A percentile compares a stretch with the other conserved stretches of the same genome.
These are phyloP conservation scores for Borostomias antarcticus DNA, from an alignment of 2,797 vertebrate genomes.

Conservation along the genomic window DNA sequence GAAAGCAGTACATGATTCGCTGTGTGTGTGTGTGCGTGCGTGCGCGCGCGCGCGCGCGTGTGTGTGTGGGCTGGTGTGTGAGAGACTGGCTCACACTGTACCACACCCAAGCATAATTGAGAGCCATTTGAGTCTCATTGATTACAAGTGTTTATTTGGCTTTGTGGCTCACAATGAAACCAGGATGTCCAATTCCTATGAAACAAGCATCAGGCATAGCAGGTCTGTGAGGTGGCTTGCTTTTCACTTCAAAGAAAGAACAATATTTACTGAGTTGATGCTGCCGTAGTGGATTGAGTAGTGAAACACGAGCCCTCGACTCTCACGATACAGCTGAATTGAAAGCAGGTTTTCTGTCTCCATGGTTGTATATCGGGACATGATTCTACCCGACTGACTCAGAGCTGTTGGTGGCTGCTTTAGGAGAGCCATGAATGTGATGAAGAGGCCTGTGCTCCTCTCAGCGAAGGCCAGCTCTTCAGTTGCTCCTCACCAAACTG, in stretches of 20 bases:
- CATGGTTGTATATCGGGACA: neutral
- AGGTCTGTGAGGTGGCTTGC: neutral
- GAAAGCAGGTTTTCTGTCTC: neutral
- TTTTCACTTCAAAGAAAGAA: neutral
- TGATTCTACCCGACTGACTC: neutral
- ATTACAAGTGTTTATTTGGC: neutral
- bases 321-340: no score
- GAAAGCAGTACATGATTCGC: neutral
- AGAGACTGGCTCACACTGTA: neutral
- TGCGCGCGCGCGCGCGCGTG: no score
- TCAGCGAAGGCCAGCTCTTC: neutral
- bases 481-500: no score
- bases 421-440: neutral
- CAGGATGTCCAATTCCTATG: conserved; percentile 9
- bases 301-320: neutral
- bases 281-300: neutral
- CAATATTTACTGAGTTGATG: neutral
- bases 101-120: neutral
- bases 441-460: neutral
- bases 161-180: neutral
- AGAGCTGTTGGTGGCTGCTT: neutral
- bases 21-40: no score
- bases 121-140: neutral
- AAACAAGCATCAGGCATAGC: conserved; percentile 2
- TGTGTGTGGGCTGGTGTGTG: neutral